These are phyloP conservation scores for Diorhabda elongata DNA, from an alignment of 1,140 invertebrate genomes.

Conservation along the genomic window DNA sequence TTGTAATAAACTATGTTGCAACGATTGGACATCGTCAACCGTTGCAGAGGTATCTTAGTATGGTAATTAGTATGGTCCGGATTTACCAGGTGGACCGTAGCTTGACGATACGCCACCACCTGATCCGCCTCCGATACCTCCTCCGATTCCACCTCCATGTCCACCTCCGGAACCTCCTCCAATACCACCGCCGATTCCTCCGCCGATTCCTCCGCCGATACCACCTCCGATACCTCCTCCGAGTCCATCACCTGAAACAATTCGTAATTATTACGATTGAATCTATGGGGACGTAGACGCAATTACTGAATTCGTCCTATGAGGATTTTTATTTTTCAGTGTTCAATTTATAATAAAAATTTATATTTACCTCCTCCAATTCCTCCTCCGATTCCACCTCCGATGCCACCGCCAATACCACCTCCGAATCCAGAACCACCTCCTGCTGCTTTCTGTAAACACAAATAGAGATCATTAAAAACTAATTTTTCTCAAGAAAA, in stretches of 20 bases:
- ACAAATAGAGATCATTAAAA: too few species aligned
- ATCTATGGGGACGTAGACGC: too few species aligned
- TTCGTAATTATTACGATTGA: too few species aligned
- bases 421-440: conserved; percentile 29
- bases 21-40: background rate
- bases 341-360: background rate
- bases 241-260: conserved; percentile 12
- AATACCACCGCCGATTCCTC: conserved; percentile 29
- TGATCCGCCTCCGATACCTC: conserved; percentile 31
- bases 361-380: conserved; percentile 7
- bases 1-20: conserved; percentile 8
- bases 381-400: conserved; percentile 21
- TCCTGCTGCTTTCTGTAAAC: conserved; percentile 29
- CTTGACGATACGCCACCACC: conserved; percentile 37
- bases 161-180: conserved; percentile 32
- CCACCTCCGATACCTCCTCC: conserved; percentile 27
- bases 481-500: too few species aligned
- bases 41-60: conserved; percentile 18
- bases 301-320: too few species aligned
- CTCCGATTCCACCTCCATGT: conserved; percentile 32
- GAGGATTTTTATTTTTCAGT: background rate
- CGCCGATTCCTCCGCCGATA: conserved; percentile 29
- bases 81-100: conserved; percentile 42
- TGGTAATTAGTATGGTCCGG: conserved; percentile 38
- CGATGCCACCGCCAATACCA: conserved; percentile 29